These are phyloP conservation scores for Echeneis naucrates DNA, from an alignment of 2,797 vertebrate species.

Conservation along the genomic window DNA sequence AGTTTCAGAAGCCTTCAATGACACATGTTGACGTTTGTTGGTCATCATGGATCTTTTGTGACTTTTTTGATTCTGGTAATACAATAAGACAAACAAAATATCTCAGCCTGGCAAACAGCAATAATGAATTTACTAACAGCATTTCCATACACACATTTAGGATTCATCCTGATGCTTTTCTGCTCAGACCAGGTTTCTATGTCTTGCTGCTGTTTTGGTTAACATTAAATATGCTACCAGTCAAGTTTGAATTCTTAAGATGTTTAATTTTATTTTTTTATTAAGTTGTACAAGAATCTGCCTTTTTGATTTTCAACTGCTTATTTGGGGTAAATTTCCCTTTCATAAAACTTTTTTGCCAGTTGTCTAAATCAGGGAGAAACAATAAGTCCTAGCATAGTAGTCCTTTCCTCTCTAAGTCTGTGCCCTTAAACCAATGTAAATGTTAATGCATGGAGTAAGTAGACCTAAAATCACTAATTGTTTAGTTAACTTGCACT, in stretches of 20 bases:
- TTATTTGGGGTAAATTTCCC: neutral
- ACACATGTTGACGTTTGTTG: slow-evolving; percentile 2
- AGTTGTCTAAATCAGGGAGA: slow-evolving; percentile 30
- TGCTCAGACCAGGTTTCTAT: slow-evolving; percentile 12
- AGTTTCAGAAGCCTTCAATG: slow-evolving; percentile 13
- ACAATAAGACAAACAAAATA: neutral
- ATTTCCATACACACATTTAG: neutral
- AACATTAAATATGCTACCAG: neutral
- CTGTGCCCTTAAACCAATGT: slow-evolving; percentile 37
- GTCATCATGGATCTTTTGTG: neutral
- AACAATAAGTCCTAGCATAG: neutral
- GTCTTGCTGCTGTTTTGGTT: slow-evolving; percentile 19
- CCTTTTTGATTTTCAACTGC: slow-evolving; percentile 19
- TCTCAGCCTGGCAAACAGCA: slow-evolving; percentile 6
- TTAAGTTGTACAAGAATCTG: neutral
- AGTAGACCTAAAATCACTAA: slow-evolving; percentile 37
- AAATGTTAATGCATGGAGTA: slow-evolving; percentile 58
- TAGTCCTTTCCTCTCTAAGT: slow-evolving; percentile 11
- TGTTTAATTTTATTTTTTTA: neutral
- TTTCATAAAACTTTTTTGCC: neutral
- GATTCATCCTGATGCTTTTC: slow-evolving; percentile 1
- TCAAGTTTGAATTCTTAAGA: neutral
- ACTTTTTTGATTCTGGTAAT: neutral
- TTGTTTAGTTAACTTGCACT: slow-evolving; percentile 38
- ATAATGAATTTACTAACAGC: neutral